Base-by-base conservation (phyloP, 2,797 vertebrate genomes). In the Prunella strophiata region DNA sequence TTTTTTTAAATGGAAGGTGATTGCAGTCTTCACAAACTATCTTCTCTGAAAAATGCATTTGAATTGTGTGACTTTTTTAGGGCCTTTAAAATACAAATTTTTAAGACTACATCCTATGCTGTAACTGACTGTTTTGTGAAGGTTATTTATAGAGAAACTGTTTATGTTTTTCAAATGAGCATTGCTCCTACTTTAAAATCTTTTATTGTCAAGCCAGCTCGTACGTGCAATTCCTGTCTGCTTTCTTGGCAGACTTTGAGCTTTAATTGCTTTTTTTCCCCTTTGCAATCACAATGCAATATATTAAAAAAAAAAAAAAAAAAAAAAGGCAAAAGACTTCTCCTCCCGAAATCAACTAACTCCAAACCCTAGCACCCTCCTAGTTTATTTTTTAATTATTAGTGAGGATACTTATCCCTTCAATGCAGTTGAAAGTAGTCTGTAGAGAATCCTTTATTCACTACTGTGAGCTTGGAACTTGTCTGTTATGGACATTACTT, bases 121-220 rank as follows among this genome's bases (percentile, higher is more conserved):
- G 66, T 88, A 93, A 61, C 85, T 89, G 81, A 58, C 10, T 8
- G 4, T 85, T 84, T 70, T 76, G 38, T 74, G 67, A 58, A 67
- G 57, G 57, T 78, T 94, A 61, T 83, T 80, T 93, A 36, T 38
- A 76, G 34, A 85, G 85, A 88, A 85, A 78, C 25, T 67, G 30
- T 63, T 45, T 58, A 40, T 83, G 61, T 72, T 30, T 89, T 93
- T 92, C 62, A 42, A 55, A 58, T 71, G 43, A 59, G 23, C 62
- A 92, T 75, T 91, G 43, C 58, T 86, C 63, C 38, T 85, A 52
- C 68, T 91, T 95, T n/a, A 71, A 55, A 85, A 25, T 72, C 80
- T 83, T 77, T 58, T 88, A 50, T 74, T 91, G 52, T 81, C 48
- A 86, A 90, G 32, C 70, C 50, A 88, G 32, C 55, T 70, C 70